A percentile compares a stretch with the other conserved stretches of the same genome.
Evolutionary conservation across 2,888 invertebrate genomes (phyloP).

Genomic region (Pardosa pseudoannulata): DNA sequence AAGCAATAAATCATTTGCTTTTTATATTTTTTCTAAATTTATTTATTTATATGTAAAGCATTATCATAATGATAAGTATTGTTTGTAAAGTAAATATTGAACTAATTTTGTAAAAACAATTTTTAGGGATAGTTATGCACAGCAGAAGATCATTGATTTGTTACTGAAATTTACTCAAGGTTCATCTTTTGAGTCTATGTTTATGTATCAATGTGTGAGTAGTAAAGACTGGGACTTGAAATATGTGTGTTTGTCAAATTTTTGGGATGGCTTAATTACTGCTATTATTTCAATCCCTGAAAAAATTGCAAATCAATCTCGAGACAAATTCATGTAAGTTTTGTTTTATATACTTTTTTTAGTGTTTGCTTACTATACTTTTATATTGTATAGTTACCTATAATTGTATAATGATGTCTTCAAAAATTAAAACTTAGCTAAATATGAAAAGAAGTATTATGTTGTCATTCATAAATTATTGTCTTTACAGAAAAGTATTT

Average conservation of each 20-base stretch:
- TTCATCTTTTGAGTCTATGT: background rate
- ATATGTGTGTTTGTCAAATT: slow-evolving; percentile 8
- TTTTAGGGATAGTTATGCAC: slow-evolving; percentile 45
- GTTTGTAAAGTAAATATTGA: too few relatives aligned
- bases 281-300: slow-evolving; percentile 57
- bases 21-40: too few relatives aligned
- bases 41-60: too few relatives aligned
- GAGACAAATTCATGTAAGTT: slow-evolving; percentile 50
- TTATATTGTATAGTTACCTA: too few relatives aligned
- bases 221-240: slow-evolving; percentile 19
- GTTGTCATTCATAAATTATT: background rate
- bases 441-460: too few relatives aligned
- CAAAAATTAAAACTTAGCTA: too few relatives aligned
- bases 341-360: background rate
- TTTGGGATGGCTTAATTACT: slow-evolving; percentile 52
- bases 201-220: slow-evolving; percentile 34
- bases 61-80: too few relatives aligned
- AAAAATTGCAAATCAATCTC: slow-evolving; percentile 52
- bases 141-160: slow-evolving; percentile 36
- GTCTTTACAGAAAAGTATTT: slow-evolving; percentile 56
- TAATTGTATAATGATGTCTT: too few relatives aligned
- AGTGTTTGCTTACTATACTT: too few relatives aligned
- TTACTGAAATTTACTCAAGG: slow-evolving; percentile 33
- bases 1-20: too few relatives aligned
- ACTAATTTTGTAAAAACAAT: too few relatives aligned